Conservation (phyloP, 2,888 invertebrate genomes). For the Cephonodes hylas region DNA sequence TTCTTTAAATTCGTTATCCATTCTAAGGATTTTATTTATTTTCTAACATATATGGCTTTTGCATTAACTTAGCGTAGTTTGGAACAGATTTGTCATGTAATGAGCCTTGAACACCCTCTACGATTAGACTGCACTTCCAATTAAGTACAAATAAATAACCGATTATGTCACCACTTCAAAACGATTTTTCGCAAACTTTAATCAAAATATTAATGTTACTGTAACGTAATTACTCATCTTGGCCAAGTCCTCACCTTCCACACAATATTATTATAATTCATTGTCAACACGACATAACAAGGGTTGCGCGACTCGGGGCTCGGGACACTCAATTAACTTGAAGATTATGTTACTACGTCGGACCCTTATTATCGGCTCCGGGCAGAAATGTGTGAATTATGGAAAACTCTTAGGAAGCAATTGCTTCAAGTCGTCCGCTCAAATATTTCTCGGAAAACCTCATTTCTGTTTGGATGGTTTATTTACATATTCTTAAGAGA, state of each 20-base stretch:
- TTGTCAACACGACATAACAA: constrained; percentile 5
- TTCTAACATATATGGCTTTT: too few species aligned
- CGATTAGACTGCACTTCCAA: too few species aligned
- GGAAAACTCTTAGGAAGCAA: neutral
- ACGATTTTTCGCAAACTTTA: neutral
- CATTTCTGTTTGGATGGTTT: neutral
- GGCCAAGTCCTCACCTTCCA: neutral
- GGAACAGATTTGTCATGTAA: too few species aligned
- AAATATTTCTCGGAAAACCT: neutral
- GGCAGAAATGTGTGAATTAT: constrained; percentile 1
- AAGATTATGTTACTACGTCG: constrained; percentile 11
- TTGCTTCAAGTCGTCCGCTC: neutral
- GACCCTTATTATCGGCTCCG: constrained; percentile 1
- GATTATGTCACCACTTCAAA: too few species aligned
- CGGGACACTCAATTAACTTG: constrained; percentile 9
- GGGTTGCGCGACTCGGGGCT: neutral
- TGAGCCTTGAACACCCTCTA: too few species aligned
- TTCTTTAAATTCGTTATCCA: too few species aligned
- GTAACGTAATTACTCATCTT: neutral
- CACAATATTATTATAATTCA: constrained; percentile 7
- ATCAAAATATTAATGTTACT: neutral
- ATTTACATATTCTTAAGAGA: neutral
- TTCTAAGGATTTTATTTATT: too few species aligned
- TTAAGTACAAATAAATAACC: too few species aligned
- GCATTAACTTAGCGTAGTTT: too few species aligned